A percentile compares a stretch with the other conserved stretches of the same genome.
These are phyloP conservation scores for Myotis lucifugus DNA, from an alignment of 2,113 vertebrate species.

Conservation along the genomic window DNA sequence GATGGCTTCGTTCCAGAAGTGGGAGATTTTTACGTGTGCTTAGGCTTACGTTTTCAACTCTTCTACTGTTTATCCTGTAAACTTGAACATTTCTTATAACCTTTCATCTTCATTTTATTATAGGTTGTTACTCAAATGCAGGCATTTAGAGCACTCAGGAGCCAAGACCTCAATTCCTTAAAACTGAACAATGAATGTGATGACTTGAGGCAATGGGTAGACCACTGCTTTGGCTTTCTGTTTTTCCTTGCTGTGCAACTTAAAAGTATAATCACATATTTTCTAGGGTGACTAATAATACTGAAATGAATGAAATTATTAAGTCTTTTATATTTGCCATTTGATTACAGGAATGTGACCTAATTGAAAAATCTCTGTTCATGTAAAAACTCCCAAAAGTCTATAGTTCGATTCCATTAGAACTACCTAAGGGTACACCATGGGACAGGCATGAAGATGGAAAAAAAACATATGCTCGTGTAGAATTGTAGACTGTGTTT, in stretches of 20 bases:
- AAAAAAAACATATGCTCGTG: background rate
- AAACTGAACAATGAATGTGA: background rate
- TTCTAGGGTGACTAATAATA: background rate
- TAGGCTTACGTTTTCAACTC: background rate
- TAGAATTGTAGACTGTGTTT: conserved; percentile 20
- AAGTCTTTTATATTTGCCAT: conserved; percentile 18
- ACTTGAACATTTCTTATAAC: conserved; percentile 39
- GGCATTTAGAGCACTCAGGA: conserved; percentile 5
- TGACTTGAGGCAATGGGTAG: background rate
- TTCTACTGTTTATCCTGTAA: conserved; percentile 50
- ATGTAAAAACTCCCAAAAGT: background rate
- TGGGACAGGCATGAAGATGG: conserved; percentile 2
- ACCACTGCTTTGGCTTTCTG: background rate
- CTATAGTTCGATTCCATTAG: background rate
- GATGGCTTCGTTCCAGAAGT: conserved; percentile 34
- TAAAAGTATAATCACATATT: conserved; percentile 56
- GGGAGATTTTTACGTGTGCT: conserved; percentile 9
- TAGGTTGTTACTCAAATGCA: conserved; percentile 53
- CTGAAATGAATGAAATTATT: conserved; percentile 45
- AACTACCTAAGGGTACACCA: background rate
- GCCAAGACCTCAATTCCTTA: background rate
- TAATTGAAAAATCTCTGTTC: background rate
- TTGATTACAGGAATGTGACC: conserved; percentile 21
- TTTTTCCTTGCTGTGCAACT: conserved; percentile 26
- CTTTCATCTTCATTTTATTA: conserved; percentile 61